Evolutionary conservation across 2,797 vertebrate species (phyloP), one percentile per base, ranked within the genome.

Genomic region (Uromys caudimaculatus): DNA sequence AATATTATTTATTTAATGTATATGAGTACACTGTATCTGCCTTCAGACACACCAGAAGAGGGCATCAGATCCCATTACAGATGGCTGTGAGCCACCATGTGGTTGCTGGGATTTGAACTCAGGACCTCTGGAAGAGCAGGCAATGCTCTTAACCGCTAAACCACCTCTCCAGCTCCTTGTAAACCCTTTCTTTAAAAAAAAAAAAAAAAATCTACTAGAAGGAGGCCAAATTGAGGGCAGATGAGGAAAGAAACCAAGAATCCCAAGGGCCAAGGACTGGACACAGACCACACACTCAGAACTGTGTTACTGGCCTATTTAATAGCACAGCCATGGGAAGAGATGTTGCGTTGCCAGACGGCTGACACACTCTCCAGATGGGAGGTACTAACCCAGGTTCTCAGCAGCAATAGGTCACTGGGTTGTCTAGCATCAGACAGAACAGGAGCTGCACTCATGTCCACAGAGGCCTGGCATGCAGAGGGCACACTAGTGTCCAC

Each of bases 251-350:
- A 79, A 85, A 79, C 27, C 56, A 78, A 11, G 4, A 73, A 85
- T 32, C 82, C 85, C 67, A 69, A 90, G 77, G 79, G 58, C 89
- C 77, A 32, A 38, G 75, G 56, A n/a, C 95, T 87, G 35, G 76
- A 95, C 89, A 89, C 41, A 87, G 41, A 58, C 47, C 38, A 16
- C 9, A 35, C n/a, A n/a, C 41, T 21, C 12, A 32, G 83, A 81
- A 10, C 32, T 78, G 29, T 11, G 75, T 93, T n/a, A 29, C 32
- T 73, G n/a, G 47, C 1, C 19, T 29, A 84, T 95, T 92, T 96
- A 93, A 83, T 92, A 87, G 94, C 50, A 82, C 92, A 93, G 90
- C 38, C 81, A 58, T 16, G 62, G 62, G 35, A 89, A 94, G 85
- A 21, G 17, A 83, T 5, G 13, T 19, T 16, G 14, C 54, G 38